Conservation (phyloP, 2,888 invertebrate species). For the Criorhina ranunculi region DNA sequence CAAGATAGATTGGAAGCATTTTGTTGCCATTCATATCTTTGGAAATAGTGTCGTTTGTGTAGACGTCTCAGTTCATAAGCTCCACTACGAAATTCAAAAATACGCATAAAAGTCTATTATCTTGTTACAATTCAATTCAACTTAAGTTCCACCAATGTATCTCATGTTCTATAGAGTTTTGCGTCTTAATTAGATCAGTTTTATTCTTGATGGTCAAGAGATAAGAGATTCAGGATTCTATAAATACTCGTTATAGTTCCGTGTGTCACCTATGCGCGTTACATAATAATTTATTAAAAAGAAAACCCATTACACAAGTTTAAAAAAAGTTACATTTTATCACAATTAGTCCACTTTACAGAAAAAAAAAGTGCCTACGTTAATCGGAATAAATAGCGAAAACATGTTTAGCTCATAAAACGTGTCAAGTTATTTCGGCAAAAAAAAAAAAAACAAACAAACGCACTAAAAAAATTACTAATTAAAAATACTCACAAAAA, state of each 20-base stretch:
- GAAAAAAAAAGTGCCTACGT: constrained; percentile 24
- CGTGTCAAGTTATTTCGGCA: constrained; percentile 29
- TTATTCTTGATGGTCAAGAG: no score
- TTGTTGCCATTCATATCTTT: no score
- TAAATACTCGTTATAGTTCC: not conserved
- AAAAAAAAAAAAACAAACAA: constrained; percentile 12
- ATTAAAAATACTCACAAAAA: constrained; percentile 28
- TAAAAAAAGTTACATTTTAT: constrained; percentile 1
- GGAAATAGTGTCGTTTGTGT: no score
- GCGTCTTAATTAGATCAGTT: no score
- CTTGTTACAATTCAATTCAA: no score
- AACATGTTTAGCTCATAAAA: not conserved
- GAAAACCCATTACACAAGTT: constrained; percentile 10
- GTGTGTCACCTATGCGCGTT: not conserved
- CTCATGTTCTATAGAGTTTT: no score
- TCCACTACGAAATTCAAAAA: no score
- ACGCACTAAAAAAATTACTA: constrained; percentile 11
- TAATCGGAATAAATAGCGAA: constrained; percentile 11
- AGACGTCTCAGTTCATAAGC: no score
- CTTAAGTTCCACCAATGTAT: no score
- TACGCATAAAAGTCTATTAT: no score
- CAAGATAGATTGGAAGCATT: no score
- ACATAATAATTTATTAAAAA: not conserved
- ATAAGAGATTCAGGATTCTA: no score
- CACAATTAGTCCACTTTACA: constrained; percentile 38